Conservation (phyloP, 2,113 vertebrate genomes). For the Mungos mungo region DNA sequence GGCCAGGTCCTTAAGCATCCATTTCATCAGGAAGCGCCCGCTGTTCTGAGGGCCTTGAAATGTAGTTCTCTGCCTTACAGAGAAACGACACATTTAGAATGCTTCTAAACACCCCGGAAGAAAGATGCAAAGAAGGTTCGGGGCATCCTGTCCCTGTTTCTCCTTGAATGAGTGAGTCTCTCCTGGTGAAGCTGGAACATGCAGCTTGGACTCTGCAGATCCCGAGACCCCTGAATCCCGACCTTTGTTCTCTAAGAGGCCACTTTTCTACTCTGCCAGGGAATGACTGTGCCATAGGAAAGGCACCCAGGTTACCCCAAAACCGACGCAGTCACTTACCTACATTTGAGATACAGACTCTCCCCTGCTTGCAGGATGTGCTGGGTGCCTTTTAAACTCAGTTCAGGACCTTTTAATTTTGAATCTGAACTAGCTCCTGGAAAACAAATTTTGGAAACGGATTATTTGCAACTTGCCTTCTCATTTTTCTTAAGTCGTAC, state of each 20-base stretch:
- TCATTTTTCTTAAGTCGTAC: neutral
- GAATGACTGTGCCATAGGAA: neutral
- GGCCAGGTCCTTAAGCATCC: slow-evolving; percentile 68
- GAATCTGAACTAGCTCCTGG: slow-evolving; percentile 86
- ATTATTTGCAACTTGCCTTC: slow-evolving; percentile 57
- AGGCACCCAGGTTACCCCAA: neutral
- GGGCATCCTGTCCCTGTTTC: neutral
- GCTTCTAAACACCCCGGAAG: slow-evolving; percentile 62
- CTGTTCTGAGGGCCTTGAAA: slow-evolving; percentile 65
- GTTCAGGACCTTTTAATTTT: slow-evolving; percentile 88
- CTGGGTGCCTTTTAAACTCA: slow-evolving; percentile 89
- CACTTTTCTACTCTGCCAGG: neutral
- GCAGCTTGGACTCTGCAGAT: neutral
- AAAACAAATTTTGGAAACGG: slow-evolving; percentile 76
- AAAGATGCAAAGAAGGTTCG: neutral
- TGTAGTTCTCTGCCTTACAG: slow-evolving; percentile 69
- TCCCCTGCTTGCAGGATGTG: slow-evolving; percentile 90
- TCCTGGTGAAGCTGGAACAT: neutral
- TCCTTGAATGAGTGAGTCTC: neutral
- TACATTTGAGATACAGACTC: slow-evolving; percentile 92
- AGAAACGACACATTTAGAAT: slow-evolving; percentile 65
- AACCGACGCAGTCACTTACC: slow-evolving; percentile 84
- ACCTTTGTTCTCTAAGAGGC: neutral
- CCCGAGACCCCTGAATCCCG: neutral
- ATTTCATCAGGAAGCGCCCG: slow-evolving; percentile 71